phyloP scores from a whole-genome alignment of 2,888 invertebrate genomes.

The Priocnemis perturbator region DNA sequence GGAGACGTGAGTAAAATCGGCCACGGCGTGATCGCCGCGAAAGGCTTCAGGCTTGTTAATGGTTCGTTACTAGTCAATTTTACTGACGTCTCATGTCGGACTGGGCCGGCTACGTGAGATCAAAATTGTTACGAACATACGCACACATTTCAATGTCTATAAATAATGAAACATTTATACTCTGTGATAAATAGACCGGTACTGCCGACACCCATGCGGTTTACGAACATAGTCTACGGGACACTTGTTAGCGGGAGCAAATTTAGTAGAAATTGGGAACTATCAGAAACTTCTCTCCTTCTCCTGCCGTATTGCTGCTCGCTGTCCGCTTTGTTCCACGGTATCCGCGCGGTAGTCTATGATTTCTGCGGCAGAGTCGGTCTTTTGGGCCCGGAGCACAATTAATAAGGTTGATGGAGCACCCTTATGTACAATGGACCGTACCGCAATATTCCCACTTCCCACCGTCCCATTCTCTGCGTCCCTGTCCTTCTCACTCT shows the following conservation, averaged over 20 bases:
- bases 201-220: slow-evolving; percentile 48
- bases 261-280: slow-evolving; percentile 53
- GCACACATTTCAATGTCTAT: too few relatives aligned
- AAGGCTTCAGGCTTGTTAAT: too few relatives aligned
- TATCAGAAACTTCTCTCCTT: slow-evolving; percentile 19
- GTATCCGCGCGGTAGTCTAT: background rate
- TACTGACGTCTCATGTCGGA: too few relatives aligned
- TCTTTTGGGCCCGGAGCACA: too few relatives aligned
- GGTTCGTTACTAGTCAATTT: too few relatives aligned
- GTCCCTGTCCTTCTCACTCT: background rate
- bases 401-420: too few relatives aligned
- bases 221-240: slow-evolving; percentile 33
- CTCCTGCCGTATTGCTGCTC: slow-evolving; percentile 30
- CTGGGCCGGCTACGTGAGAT: too few relatives aligned
- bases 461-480: background rate
- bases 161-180: too few relatives aligned
- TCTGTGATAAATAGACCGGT: too few relatives aligned
- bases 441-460: background rate
- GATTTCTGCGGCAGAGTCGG: too few relatives aligned
- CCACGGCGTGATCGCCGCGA: too few relatives aligned
- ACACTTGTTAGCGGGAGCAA: slow-evolving; percentile 48
- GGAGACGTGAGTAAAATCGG: background rate
- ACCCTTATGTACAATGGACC: background rate
- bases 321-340: slow-evolving; percentile 13
- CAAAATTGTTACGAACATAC: too few relatives aligned